Percentiles rank a stretch among this genome's conserved stretches.
Evolutionary conservation across 2,113 vertebrate genomes (phyloP).

Genomic region (Petromus typicus): DNA sequence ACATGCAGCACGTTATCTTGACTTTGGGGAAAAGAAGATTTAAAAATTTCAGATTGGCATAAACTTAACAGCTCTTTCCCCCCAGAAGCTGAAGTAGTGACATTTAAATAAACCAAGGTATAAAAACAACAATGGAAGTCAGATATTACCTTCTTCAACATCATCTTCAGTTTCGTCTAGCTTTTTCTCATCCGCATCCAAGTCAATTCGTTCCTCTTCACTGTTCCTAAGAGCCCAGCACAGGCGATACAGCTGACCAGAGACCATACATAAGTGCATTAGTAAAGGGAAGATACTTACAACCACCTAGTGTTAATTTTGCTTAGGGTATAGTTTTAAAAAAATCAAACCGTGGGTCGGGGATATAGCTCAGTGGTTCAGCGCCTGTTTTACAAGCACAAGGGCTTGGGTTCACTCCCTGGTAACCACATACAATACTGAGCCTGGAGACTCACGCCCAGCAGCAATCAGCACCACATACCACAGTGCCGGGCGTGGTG

Average conservation of each 20-base stretch:
- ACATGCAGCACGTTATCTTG: neutral
- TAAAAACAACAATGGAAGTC: neutral
- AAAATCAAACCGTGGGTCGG: neutral
- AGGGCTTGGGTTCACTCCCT: too few relatives aligned
- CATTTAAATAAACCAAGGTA: neutral
- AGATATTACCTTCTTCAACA: slow-evolving; percentile 78
- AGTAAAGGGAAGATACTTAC: neutral
- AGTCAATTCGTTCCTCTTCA: slow-evolving; percentile 90
- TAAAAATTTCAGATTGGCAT: neutral
- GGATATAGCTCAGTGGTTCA: too few relatives aligned
- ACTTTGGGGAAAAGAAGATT: neutral
- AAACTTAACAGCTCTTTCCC: neutral
- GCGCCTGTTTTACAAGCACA: too few relatives aligned
- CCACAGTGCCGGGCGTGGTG: too few relatives aligned
- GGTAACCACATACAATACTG: too few relatives aligned
- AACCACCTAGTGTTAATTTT: neutral
- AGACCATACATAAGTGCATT: neutral
- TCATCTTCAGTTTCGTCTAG: slow-evolving; percentile 62
- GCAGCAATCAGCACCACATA: too few relatives aligned
- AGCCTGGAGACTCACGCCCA: too few relatives aligned
- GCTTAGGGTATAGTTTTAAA: neutral
- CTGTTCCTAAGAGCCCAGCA: slow-evolving; percentile 94
- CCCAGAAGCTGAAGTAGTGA: neutral
- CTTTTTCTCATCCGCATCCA: slow-evolving; percentile 88
- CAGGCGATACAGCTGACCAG: slow-evolving; percentile 91